A percentile compares a stretch with the other conserved stretches of the same genome.
Evolutionary conservation across 2,888 invertebrate species (phyloP).

Genomic region (Ceramica pisi): DNA sequence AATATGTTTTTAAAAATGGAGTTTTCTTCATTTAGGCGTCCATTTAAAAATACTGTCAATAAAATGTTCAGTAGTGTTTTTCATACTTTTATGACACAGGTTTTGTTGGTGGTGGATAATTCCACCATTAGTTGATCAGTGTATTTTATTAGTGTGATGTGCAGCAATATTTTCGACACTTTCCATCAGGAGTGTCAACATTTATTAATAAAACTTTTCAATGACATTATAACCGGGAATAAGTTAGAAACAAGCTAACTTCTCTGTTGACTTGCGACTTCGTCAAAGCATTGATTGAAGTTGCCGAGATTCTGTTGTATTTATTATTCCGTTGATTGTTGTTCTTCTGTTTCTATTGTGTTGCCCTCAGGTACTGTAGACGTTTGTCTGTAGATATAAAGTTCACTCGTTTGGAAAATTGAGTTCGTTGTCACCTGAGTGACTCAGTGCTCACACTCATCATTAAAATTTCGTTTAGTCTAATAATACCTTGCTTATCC

Average conservation of each 20-base stretch:
- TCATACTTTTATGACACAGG: not conserved
- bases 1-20: too few species aligned
- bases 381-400: constrained; percentile 41
- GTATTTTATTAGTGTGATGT: not conserved
- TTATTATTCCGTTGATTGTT: constrained; percentile 41
- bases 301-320: constrained; percentile 34
- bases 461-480: constrained; percentile 37
- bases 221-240: constrained; percentile 31
- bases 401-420: constrained; percentile 68
- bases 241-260: constrained; percentile 43
- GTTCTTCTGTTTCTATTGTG: constrained; percentile 34
- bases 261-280: constrained; percentile 49
- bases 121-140: not conserved
- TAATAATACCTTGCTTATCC: constrained; percentile 16
- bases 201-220: constrained; percentile 39
- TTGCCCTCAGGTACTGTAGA: constrained; percentile 11
- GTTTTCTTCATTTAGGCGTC: too few species aligned
- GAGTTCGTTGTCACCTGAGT: constrained; percentile 40
- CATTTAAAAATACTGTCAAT: too few species aligned
- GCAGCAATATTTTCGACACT: not conserved
- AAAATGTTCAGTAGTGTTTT: not conserved
- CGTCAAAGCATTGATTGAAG: constrained; percentile 39
- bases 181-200: constrained; percentile 12
- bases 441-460: constrained; percentile 25
- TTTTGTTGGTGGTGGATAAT: too few species aligned